phyloP scores from a whole-genome alignment of 1,140 invertebrate genomes.

The Drosophila aff. region DNA sequence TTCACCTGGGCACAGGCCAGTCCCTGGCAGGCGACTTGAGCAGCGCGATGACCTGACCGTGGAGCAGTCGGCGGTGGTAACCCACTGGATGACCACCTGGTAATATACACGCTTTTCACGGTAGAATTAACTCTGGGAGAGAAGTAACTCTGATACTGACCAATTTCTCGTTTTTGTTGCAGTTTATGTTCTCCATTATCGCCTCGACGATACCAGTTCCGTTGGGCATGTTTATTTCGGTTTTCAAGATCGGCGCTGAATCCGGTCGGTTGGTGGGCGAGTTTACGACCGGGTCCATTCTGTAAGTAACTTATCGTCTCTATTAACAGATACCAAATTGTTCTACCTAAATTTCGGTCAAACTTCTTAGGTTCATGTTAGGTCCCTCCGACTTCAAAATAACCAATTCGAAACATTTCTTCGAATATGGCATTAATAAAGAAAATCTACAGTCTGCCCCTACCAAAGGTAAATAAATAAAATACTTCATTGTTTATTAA shows the following conservation, averaged over 20 bases:
- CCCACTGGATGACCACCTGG: constrained; percentile 95
- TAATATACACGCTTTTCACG: constrained; percentile 94
- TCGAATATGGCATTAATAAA: no score
- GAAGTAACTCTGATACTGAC: background rate
- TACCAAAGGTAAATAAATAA: no score
- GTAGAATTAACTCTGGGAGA: constrained; percentile 87
- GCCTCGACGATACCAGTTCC: constrained; percentile 98
- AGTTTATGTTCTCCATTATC: constrained; percentile 97
- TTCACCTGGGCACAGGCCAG: constrained; percentile 94
- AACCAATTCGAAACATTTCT: no score
- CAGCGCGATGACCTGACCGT: constrained; percentile 90
- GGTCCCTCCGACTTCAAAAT: no score
- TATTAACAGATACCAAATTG: no score
- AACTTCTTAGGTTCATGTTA: no score
- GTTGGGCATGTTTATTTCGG: constrained; percentile 97
- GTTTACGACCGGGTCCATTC: constrained; percentile 70
- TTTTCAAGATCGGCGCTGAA: constrained; percentile 97
- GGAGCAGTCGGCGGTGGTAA: constrained; percentile 93
- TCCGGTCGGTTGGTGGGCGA: constrained; percentile 97
- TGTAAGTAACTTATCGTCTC: no score
- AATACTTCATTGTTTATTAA: no score
- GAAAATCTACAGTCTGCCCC: no score
- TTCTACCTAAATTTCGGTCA: no score
- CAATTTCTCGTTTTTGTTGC: constrained; percentile 12
- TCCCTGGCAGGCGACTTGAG: constrained; percentile 95